Percentiles rank a stretch among this genome's conserved stretches.
phyloP scores from a whole-genome alignment of 2,888 invertebrate genomes.

The Timandra comae region DNA sequence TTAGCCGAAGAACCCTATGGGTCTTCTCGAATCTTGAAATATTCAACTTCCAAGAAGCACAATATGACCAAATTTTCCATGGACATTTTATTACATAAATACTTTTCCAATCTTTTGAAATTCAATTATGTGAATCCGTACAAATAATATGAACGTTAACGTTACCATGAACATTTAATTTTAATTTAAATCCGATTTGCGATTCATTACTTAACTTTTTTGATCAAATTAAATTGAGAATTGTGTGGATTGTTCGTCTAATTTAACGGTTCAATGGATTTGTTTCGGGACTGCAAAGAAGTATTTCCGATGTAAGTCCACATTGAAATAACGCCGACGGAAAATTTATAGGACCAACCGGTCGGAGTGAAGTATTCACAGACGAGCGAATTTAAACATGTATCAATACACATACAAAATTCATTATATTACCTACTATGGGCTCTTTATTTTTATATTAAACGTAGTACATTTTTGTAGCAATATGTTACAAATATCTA shows the following conservation, averaged over 20 bases:
- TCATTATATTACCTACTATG: too few species aligned
- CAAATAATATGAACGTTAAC: too few species aligned
- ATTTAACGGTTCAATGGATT: slow-evolving; percentile 65
- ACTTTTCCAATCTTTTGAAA: too few species aligned
- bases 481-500: too few species aligned
- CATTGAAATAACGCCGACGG: slow-evolving; percentile 59
- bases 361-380: slow-evolving; percentile 48
- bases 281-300: slow-evolving; percentile 64
- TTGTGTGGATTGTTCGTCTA: slow-evolving; percentile 62
- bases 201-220: slow-evolving; percentile 62
- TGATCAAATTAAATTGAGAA: slow-evolving; percentile 63
- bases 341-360: slow-evolving; percentile 50
- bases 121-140: too few species aligned
- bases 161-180: slow-evolving; percentile 26
- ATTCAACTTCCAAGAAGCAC: too few species aligned
- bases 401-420: slow-evolving; percentile 25
- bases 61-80: too few species aligned
- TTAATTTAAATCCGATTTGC: slow-evolving; percentile 44
- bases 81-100: too few species aligned
- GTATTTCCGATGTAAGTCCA: slow-evolving; percentile 63
- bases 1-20: too few species aligned
- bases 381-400: slow-evolving; percentile 46
- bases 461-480: too few species aligned
- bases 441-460: too few species aligned
- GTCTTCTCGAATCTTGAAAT: too few species aligned